Evolutionary conservation across 2,113 vertebrate species (phyloP).

Genomic region (Motacilla alba): DNA sequence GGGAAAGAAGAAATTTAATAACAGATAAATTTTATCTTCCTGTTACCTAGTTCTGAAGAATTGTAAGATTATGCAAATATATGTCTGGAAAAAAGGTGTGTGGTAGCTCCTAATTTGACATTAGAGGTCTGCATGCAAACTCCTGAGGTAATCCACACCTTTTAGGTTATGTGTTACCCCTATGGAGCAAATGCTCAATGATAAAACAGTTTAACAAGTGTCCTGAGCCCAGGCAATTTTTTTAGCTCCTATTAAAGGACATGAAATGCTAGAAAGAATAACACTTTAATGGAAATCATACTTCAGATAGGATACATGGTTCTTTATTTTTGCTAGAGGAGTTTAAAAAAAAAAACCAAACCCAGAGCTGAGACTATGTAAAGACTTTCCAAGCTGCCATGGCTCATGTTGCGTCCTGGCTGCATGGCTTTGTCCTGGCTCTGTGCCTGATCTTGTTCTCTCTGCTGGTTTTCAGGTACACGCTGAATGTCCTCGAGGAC

Average conservation of each 20-base stretch:
- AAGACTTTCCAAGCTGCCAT: not conserved
- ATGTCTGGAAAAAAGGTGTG: not conserved
- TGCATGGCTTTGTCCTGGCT: not conserved
- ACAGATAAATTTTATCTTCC: not conserved
- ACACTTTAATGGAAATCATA: not conserved
- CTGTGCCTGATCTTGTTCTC: not conserved
- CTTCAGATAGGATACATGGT: not conserved
- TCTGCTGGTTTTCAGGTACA: constrained; percentile 78
- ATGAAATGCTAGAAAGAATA: not conserved
- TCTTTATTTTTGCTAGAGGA: not conserved
- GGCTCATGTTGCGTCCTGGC: not conserved
- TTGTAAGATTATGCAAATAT: not conserved
- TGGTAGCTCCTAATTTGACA: not conserved
- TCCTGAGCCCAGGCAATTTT: not conserved
- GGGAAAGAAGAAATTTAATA: not conserved
- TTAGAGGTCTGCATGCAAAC: not conserved
- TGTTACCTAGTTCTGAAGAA: not conserved
- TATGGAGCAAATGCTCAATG: not conserved
- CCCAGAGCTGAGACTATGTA: not conserved
- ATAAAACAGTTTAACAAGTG: not conserved
- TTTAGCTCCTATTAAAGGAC: not conserved
- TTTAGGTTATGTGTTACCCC: not conserved
- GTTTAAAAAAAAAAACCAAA: not conserved
- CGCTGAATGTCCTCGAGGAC: constrained; percentile 87
- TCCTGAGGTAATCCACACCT: not conserved